Conservation (phyloP, 2,888 invertebrate genomes). For the Aspidiotus rigidus region DNA sequence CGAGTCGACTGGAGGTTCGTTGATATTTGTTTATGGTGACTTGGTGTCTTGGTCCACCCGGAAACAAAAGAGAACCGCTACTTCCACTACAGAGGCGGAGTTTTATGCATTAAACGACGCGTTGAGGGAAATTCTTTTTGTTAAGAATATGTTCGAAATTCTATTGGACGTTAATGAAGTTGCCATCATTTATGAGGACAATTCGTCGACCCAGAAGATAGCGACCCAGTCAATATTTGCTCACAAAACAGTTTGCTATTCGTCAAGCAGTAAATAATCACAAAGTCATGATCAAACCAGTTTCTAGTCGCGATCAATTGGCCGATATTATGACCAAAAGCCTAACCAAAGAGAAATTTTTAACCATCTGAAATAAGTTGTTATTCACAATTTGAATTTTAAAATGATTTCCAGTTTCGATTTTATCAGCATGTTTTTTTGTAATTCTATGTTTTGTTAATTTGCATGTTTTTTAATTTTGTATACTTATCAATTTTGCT, state of each 20-base stretch:
- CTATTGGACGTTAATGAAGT: background rate
- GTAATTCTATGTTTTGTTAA: too few relatives aligned
- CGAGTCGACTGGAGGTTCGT: background rate
- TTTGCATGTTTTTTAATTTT: too few relatives aligned
- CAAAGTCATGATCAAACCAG: background rate
- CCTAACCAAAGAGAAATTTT: too few relatives aligned
- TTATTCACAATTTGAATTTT: too few relatives aligned
- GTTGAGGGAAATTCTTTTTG: background rate
- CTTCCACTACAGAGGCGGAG: background rate
- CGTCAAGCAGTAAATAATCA: slow-evolving; percentile 1
- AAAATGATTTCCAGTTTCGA: too few relatives aligned
- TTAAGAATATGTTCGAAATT: background rate
- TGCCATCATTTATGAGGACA: slow-evolving; percentile 6
- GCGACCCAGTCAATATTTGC: background rate
- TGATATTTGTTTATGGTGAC: background rate
- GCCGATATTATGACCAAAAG: slow-evolving; percentile 7
- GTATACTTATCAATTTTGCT: too few relatives aligned
- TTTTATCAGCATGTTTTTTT: too few relatives aligned
- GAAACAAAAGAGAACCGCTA: background rate
- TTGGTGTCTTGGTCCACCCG: background rate
- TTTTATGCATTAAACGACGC: background rate
- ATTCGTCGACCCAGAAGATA: background rate
- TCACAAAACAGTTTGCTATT: slow-evolving; percentile 1
- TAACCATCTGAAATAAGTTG: too few relatives aligned
- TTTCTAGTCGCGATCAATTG: background rate